Conservation (phyloP, 64 coral and sea anemone genomes). For the Montipora capricornis region DNA sequence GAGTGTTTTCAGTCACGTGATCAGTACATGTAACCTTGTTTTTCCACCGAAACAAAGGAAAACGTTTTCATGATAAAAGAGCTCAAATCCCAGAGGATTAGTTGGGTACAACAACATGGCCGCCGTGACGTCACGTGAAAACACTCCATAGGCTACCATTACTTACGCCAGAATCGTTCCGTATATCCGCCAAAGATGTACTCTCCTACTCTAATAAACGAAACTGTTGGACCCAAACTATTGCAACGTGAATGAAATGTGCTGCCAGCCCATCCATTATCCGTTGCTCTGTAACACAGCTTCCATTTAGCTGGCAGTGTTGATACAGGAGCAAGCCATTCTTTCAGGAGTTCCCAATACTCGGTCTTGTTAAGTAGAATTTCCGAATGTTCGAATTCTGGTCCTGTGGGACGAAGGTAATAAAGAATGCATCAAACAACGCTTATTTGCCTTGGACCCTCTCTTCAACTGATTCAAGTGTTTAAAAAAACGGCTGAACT, state of each 20-base stretch:
- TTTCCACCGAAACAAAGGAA: too few relatives aligned
- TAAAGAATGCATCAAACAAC: background rate
- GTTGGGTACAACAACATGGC: too few relatives aligned
- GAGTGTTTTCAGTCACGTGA: too few relatives aligned
- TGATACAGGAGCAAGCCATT: conserved; percentile 75
- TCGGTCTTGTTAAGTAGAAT: conserved; percentile 71
- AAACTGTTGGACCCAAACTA: conserved; percentile 49
- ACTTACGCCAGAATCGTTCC: conserved; percentile 85
- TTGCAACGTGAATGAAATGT: conserved; percentile 86
- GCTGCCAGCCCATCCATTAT: conserved; percentile 75
- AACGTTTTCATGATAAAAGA: too few relatives aligned
- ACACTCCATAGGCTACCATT: background rate
- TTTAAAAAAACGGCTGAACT: too few relatives aligned
- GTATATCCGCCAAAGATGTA: conserved; percentile 89
- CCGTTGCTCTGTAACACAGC: conserved; percentile 60
- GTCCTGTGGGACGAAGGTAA: background rate
- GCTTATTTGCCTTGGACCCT: too few relatives aligned
- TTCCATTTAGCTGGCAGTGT: conserved; percentile 77
- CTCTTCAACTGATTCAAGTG: too few relatives aligned
- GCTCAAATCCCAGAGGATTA: too few relatives aligned
- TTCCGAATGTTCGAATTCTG: conserved; percentile 49
- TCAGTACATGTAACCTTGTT: too few relatives aligned
- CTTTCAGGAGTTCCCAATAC: conserved; percentile 72
- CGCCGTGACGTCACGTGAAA: too few relatives aligned
- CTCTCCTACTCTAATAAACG: conserved; percentile 74